Evolutionary conservation across 2,797 vertebrate species (phyloP), one percentile per base, ranked within the genome.

Genomic region (Poliocrania exsul): DNA sequence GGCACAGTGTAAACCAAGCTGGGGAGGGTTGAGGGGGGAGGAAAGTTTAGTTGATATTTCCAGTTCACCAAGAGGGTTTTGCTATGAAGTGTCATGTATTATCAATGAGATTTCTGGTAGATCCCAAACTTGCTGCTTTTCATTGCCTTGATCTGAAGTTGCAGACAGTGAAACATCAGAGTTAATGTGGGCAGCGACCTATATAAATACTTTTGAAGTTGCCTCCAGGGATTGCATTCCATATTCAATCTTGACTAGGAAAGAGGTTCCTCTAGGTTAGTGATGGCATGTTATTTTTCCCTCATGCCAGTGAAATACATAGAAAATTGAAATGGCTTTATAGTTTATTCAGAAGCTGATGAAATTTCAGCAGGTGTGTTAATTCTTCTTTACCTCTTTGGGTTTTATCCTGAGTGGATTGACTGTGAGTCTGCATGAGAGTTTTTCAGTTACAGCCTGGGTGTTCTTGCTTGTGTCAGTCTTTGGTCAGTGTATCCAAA

Each of bases 171-270:
- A 61, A 88, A 62, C 47, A 69, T 69, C 42, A 62, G 38, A 71
- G 58, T 65, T 88, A 86, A 72, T 74, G 91, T 72, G 92, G 85
- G 90, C 93, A 96, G 82, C 8, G n/a, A 90, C 91, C 95, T 95
- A 90, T 79, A 89, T 88, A 88, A 92, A 88, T 86, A 88, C 53
- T 66, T 86, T 19, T 83, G 78, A 95, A 94, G 86, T 70, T 0
- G 0, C 67, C n/a, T 4, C 72, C 46, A 56, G 73, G 72, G 92
- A 71, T 67, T 85, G 58, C 38, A 16, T 81, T 88, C 51, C 42
- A 29, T 83, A 71, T 71, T 74, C 83, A 84, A 21, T 86, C 89
- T 75, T 81, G 60, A 66, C 40, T 60, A 40, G 82, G 49, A 82
- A 85, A 56, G 37, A 53, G n/a, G 37, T 74, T 81, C 20, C 10